These are phyloP conservation scores for Ridgeia piscesae DNA, from an alignment of 1,140 invertebrate species.

Conservation along the genomic window DNA sequence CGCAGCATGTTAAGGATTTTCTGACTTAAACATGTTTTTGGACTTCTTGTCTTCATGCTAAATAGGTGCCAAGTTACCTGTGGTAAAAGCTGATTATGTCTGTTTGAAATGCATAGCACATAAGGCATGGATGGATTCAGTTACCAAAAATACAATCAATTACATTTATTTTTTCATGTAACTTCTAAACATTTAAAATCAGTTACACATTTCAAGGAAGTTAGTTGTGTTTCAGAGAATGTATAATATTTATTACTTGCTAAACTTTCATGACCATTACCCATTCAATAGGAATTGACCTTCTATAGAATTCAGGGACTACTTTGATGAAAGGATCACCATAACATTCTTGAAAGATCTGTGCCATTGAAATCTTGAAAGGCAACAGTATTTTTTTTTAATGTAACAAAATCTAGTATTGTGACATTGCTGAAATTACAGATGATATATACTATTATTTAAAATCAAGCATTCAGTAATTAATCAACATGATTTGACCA, in stretches of 20 bases:
- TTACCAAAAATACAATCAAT: background rate
- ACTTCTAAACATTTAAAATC: background rate
- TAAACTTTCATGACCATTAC: too few species aligned
- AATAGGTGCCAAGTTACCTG: background rate
- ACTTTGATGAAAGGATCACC: too few species aligned
- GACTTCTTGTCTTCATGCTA: background rate
- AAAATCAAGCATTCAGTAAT: background rate
- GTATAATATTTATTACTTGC: too few species aligned
- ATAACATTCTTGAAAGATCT: too few species aligned
- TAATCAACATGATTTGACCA: background rate
- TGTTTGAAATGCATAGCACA: background rate
- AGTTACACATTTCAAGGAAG: background rate
- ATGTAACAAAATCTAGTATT: too few species aligned
- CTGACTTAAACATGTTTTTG: background rate
- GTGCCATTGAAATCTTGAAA: too few species aligned
- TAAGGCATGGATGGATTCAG: background rate
- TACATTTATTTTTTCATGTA: background rate
- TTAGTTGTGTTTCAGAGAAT: too few species aligned
- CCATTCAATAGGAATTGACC: too few species aligned
- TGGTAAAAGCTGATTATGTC: background rate
- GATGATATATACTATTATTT: background rate
- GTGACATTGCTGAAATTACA: too few species aligned
- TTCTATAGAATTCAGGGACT: too few species aligned
- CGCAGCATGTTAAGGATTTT: background rate
- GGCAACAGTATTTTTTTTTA: too few species aligned